These are phyloP conservation scores for Syngnathus typhle DNA, from an alignment of 2,113 vertebrate species.

Conservation along the genomic window DNA sequence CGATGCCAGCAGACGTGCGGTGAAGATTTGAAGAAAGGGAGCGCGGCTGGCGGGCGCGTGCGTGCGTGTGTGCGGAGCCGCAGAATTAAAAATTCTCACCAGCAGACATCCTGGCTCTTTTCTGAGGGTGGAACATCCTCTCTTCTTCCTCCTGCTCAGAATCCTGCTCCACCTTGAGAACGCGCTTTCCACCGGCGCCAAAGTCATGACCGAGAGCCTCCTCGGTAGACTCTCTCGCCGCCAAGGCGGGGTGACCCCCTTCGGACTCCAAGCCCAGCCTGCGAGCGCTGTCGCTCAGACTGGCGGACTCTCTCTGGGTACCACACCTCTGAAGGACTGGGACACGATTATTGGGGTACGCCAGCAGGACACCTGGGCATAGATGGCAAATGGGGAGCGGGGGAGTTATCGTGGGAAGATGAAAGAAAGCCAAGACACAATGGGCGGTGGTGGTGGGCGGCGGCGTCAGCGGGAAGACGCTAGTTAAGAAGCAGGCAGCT, in stretches of 20 bases:
- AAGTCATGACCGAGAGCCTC: constrained; percentile 61
- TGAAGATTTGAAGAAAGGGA: constrained; percentile 20
- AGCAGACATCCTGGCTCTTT: constrained; percentile 44
- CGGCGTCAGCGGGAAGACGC: constrained; percentile 42
- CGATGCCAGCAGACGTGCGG: constrained; percentile 4
- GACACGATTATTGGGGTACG: constrained; percentile 57
- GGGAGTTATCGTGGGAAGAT: constrained; percentile 14
- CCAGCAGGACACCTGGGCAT: constrained; percentile 49
- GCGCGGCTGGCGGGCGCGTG: neutral
- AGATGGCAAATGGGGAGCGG: constrained; percentile 8
- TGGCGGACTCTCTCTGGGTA: constrained; percentile 37
- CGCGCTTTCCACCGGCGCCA: constrained; percentile 74
- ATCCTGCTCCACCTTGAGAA: constrained; percentile 68
- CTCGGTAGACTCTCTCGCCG: constrained; percentile 33
- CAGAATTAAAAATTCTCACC: constrained; percentile 45
- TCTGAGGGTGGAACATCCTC: constrained; percentile 40
- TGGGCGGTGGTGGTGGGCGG: constrained; percentile 13
- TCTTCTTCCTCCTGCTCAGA: constrained; percentile 49
- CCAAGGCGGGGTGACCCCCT: constrained; percentile 39
- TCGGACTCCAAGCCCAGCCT: constrained; percentile 35
- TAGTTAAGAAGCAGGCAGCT: constrained; percentile 65
- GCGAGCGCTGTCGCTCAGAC: constrained; percentile 34
- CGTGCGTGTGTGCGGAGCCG: neutral
- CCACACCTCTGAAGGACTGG: constrained; percentile 65
- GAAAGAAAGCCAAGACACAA: constrained; percentile 20